Evolutionary conservation across 2,888 invertebrate genomes (phyloP), one percentile per base, ranked within the genome.

Genomic region (Stenodema calcarata): DNA sequence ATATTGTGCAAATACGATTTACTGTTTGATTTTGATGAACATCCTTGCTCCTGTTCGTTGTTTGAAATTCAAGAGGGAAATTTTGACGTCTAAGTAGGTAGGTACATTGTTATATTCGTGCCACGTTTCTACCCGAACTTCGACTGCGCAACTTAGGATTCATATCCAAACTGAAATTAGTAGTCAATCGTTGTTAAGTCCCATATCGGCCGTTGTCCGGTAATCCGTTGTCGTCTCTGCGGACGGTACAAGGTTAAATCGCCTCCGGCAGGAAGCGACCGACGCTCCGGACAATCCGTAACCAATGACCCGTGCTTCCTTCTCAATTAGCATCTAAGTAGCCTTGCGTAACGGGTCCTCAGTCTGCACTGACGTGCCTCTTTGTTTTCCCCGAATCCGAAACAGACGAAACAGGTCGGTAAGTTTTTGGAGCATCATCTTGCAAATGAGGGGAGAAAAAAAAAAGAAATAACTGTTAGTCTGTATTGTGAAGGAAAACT

Each of bases 291-390:
- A 73, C 73, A 73, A 73, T 73, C 73, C 73, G 73, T 30, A 73
- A 73, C 73, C 73, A 73, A 73, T 73, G 73, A 73, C 41, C 73
- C 73, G 73, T 14, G 41, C 73, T 73, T 73, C 73, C 73, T 73
- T 35, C 73, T 41, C 73, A 41, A 73, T 73, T 73, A 73, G 35
- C 73, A 73, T 73, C 73, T 73, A 73, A 62, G 62, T 62, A 62
- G 62, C 62, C 62, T 62, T 62, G 62, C 62, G 62, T 62, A 62
- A 62, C 62, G 62, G 62, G 62, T 62, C 62, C 62, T 62, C 62
- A 23, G 23, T 23, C 62, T 62, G 62, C 62, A 1, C 23, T 23
- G 62, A 62, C 62, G 62, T 12, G 18, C 12, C 62, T 62, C 62
- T 23, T 62, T 62, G 62, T 62, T 62, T 62, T 12, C 62, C 47